Conservation (phyloP, 1,140 invertebrate species). For the Acromyrmex echinatior region DNA sequence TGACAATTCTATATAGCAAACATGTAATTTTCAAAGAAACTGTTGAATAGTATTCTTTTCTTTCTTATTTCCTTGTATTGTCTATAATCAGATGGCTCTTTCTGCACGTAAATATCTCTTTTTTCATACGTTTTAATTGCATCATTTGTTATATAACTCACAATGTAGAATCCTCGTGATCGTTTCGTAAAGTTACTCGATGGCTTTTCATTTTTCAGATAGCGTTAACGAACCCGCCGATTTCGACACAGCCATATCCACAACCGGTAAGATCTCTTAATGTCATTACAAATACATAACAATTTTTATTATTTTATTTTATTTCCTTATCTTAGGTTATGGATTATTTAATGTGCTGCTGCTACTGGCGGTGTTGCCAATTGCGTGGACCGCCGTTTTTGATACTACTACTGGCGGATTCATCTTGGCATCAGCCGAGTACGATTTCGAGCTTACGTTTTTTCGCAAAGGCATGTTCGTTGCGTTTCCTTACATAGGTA, state of each 20-base stretch:
- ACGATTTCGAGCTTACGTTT: constrained; percentile 80
- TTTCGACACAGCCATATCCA: constrained; percentile 79
- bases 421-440: constrained; percentile 83
- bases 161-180: neutral
- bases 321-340: constrained; percentile 74
- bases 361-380: constrained; percentile 81
- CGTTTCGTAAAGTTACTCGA: neutral
- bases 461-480: constrained; percentile 82
- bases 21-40: neutral
- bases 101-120: neutral
- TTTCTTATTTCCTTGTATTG: neutral
- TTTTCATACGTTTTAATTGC: constrained; percentile 19
- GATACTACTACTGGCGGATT: constrained; percentile 84
- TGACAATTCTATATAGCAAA: neutral
- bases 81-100: neutral
- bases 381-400: constrained; percentile 81
- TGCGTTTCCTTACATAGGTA: constrained; percentile 82
- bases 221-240: constrained; percentile 70
- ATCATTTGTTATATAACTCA: constrained; percentile 40
- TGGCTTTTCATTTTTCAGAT: constrained; percentile 64
- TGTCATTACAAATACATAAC: neutral
- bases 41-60: neutral
- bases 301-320: neutral
- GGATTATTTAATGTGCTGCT: constrained; percentile 84
- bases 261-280: constrained; percentile 75